Evolutionary conservation across 2,888 invertebrate species (phyloP), one percentile per base, ranked within the genome.

Genomic region (Nasonia oneida): DNA sequence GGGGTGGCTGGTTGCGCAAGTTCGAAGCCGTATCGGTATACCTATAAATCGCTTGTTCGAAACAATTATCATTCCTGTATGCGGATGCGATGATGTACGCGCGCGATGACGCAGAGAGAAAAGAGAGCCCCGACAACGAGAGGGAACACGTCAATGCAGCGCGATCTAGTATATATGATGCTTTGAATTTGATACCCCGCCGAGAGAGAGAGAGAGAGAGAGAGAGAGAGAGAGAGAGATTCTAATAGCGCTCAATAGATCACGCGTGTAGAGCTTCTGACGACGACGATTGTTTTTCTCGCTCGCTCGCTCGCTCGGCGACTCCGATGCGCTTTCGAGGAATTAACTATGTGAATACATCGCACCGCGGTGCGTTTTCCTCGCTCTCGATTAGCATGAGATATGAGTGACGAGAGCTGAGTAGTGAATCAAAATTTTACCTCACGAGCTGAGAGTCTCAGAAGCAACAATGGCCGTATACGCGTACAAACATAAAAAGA

Each of bases 51-150:
- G 47, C 23, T n/a, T 57, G 74, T 33, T 81, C 47, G 23, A 81
- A 81, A 81, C 39, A 76, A 82, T 70, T 53, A 76, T 76, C 67
- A 23, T 70, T 76, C 76, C 10, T 37, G 2, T n/a, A 29, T 29
- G 6, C 10, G 50, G 50, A 76, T 71, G 70, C 75, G 67, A 18
- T 23, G 39, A 64, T 67, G 23, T 47, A 47, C 2, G 12, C 42
- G 10, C 0, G n/a, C 57, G 57, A 61, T 61, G 57, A 61, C 57
- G 57, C 57, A 53, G 57, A 18, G 57, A n/a, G 8, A 8, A 33
- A 47, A 47, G 12, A 47, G 42, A 47, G 42, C 42, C 12, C 42
- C 42, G 2, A 14, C 67, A 8, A 64, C 6, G 15, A n/a, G 39
- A 39, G 71, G 10, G 71, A 73, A 73, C 73, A 47, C 73, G 73